Base-by-base conservation (phyloP, 2,797 vertebrate species). In the Coregonus ussuriensis region DNA sequence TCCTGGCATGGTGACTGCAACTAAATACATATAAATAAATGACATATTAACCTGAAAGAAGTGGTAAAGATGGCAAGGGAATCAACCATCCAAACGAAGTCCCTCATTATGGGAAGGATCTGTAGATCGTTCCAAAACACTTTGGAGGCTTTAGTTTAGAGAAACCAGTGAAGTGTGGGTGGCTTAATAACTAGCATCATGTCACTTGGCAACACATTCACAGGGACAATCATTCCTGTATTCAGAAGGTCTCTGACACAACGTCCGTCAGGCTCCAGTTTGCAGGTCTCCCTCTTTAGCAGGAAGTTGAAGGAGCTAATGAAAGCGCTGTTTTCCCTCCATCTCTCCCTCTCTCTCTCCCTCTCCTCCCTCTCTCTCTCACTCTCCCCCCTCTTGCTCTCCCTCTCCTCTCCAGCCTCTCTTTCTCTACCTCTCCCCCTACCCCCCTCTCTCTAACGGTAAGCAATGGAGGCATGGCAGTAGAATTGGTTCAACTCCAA, bases 301-400 rank as follows among this genome's bases (percentile, higher is more conserved):
- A 31, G 33, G 16, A 63, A 47, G 56, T 56, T 71, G 41, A 47
- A 47, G 41, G 41, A 13, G 2, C 9, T 47, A 47, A 47, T 47
- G 9, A 11, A 47, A 47, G 41, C 9, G 9, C 41, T 47, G 41
- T 47, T 13, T 52, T 25, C 47, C 65, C 16, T 16, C 9, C n/a
- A 29, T 74, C 41, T 71, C 67, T 69, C 63, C 69, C 56, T 62
- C n/a, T 47, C 63, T 51, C 9, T 69, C 9, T 70, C n/a, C 37
- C 1, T 54, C 52, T 35, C 35, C 53, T 37, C 56, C 0, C 71
- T 5, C 72, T 41, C 70, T 6, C 47, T 53, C 53, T 62, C 67
- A 71, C 47, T 72, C 47, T 53, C 16, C 25, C 33, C 53, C n/a
- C 3, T 18, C 11, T 41, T 1, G 16, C 52, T 3, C 18, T 71